Base-by-base conservation (phyloP, 2,888 invertebrate species). In the Ctena decussata region DNA sequence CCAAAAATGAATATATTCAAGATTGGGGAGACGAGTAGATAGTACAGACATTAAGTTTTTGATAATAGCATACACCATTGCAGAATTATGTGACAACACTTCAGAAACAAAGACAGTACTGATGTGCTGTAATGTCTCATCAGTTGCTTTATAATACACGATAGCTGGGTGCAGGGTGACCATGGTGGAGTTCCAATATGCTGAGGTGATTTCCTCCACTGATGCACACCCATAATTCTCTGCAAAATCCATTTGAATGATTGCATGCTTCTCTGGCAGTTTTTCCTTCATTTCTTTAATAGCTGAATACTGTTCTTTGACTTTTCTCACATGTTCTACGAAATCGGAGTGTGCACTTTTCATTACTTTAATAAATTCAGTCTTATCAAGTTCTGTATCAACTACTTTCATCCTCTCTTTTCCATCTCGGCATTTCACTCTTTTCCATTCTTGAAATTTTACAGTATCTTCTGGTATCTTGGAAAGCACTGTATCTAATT, bases 141-240 rank as follows among this genome's bases (percentile, higher is more conserved):
- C 44, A 6, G 32, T 41, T 6, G 24, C 24, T n/a, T 80, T 82
- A 24, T 39, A 75, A 49, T 89, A 85, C 11, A 79, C 60, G 6
- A 89, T 78, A 21, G 77, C 73, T 32, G 89, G 87, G 65, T 87
- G 87, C 15, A 87, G 57, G 0, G 89, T 87, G 3, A 86, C 84
- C 2, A 73, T 53, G 15, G 83, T 70, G 0, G 77, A 53, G 37
- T 80, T 83, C 75, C 82, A 85, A 37, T 82, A 85, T 6, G 79
- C 85, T 3, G 21, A 30, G 30, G 73, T 71, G 5, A 80, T 39
- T 39, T 85, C 82, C 60, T 85, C 49, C 12, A 49, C n/a, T 21
- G 15, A 12, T n/a, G 15, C 21, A 5, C 84, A 85, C 21, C 35
- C 18, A 35, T 82, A 85, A 44, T 87, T 85, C 60, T 87, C 87